These are phyloP conservation scores for Lasioglossum malachurum DNA, from an alignment of 2,888 invertebrate species.

Conservation along the genomic window DNA sequence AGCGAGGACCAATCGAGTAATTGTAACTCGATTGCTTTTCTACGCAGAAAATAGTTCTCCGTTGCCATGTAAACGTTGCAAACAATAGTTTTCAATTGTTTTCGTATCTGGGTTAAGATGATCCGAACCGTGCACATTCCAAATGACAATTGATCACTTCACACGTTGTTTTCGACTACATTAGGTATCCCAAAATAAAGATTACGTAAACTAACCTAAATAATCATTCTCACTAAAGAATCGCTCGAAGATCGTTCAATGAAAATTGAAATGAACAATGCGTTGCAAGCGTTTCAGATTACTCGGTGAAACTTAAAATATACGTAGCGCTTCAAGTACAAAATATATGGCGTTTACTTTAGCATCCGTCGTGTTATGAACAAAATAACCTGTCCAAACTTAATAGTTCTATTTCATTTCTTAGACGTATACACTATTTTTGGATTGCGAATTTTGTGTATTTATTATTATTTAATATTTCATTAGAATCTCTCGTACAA, in stretches of 20 bases:
- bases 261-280: background rate
- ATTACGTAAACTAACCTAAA: background rate
- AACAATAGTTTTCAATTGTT: too few species aligned
- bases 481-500: too few species aligned
- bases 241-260: background rate
- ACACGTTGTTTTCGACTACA: background rate
- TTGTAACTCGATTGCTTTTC: too few species aligned
- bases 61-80: too few species aligned
- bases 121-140: background rate
- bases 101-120: too few species aligned
- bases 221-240: background rate
- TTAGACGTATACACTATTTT: background rate
- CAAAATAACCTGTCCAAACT: background rate
- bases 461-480: background rate
- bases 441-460: background rate
- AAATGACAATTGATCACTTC: background rate
- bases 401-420: background rate
- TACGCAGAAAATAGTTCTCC: too few species aligned
- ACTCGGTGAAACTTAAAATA: background rate
- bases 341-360: background rate
- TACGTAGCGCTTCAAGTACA: background rate
- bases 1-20: too few species aligned
- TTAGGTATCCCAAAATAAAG: background rate
- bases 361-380: background rate
- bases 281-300: background rate